Conservation (phyloP, 2,888 invertebrate genomes). For the Dolichopus griseipennis region DNA sequence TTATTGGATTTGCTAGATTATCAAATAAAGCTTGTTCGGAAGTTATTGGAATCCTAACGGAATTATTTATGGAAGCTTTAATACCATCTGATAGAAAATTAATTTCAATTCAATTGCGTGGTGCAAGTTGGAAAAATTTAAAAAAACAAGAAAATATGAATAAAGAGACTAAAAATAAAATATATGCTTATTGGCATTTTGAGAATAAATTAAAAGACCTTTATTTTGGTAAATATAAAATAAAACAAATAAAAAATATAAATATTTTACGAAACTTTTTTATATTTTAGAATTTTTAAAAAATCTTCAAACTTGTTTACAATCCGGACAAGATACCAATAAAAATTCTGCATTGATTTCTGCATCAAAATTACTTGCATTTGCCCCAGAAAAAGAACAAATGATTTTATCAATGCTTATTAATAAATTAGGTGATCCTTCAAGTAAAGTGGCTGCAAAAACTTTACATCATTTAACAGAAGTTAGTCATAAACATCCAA, state of each 20-base stretch:
- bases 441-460: constrained; percentile 71
- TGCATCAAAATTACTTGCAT: constrained; percentile 33
- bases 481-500: constrained; percentile 73
- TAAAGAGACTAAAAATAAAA: constrained; percentile 54
- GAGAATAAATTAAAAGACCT: constrained; percentile 78
- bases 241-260: background rate
- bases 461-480: constrained; percentile 77
- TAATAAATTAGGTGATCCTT: constrained; percentile 93
- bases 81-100: constrained; percentile 39
- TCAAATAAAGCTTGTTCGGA: constrained; percentile 41
- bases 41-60: constrained; percentile 34
- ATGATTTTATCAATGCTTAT: constrained; percentile 67
- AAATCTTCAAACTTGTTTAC: constrained; percentile 39
- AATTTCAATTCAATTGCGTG: constrained; percentile 35
- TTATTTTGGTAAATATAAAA: constrained; percentile 50
- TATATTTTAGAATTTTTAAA: constrained; percentile 34
- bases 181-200: constrained; percentile 74
- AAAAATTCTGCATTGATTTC: constrained; percentile 36
- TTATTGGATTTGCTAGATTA: constrained; percentile 37
- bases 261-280: background rate
- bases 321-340: constrained; percentile 39
- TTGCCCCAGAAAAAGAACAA: constrained; percentile 42
- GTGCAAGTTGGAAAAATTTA: constrained; percentile 38
- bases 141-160: constrained; percentile 36
- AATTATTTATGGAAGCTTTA: constrained; percentile 38